A percentile compares a stretch with the other conserved stretches of the same genome.
Evolutionary conservation across 1,140 invertebrate species (phyloP).

Genomic region (Pteromalus puparum): DNA sequence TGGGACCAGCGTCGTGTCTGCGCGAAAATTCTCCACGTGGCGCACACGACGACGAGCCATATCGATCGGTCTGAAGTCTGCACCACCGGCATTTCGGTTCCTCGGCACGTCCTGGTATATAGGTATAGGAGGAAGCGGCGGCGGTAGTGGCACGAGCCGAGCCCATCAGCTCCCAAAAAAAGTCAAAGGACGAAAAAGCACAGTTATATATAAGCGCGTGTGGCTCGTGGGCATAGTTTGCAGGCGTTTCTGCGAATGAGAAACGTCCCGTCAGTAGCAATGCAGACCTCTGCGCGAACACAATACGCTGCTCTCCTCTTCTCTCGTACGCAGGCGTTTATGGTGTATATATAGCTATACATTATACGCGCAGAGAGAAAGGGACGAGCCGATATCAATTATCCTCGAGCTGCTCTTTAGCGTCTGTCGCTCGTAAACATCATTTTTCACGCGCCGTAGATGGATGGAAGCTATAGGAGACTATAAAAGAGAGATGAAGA

Average conservation of each 20-base stretch:
- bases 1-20: neutral
- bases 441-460: constrained; percentile 8
- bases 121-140: too few species aligned
- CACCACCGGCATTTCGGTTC: constrained; percentile 9
- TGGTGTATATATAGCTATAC: neutral
- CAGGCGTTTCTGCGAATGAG: constrained; percentile 11
- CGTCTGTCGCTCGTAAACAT: constrained; percentile 1
- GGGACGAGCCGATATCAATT: constrained; percentile 3
- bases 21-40: neutral
- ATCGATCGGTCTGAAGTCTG: constrained; percentile 2
- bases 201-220: too few species aligned
- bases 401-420: neutral
- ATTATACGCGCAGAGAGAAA: neutral
- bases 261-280: constrained; percentile 8
- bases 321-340: neutral
- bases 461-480: neutral
- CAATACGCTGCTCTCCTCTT: neutral
- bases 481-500: neutral
- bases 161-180: neutral
- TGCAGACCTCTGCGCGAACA: neutral
- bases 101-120: constrained; percentile 2
- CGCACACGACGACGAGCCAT: neutral
- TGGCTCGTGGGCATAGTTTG: neutral
- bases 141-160: neutral
- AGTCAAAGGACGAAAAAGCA: neutral